Conservation (phyloP, 35 echinoderm and acorn worm genomes). For the Diadema setosum region DNA sequence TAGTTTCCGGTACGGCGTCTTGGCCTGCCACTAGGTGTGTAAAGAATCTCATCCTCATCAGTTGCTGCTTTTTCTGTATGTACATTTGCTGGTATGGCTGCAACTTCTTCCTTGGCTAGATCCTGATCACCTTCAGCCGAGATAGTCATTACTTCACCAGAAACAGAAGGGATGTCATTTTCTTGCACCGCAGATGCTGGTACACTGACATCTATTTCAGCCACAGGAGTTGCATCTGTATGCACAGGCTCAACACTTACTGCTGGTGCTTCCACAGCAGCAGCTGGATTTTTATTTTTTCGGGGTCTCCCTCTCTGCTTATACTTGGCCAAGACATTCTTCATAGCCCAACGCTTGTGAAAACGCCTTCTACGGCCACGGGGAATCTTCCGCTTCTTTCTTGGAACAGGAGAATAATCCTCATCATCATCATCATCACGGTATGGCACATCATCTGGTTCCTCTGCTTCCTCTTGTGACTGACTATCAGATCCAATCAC, state of each 20-base stretch:
- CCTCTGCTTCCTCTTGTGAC: background rate
- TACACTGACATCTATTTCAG: too few relatives aligned
- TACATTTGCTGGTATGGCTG: background rate
- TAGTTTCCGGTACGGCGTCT: conserved; percentile 33
- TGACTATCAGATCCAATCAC: background rate
- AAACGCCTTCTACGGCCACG: background rate
- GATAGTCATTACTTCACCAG: too few relatives aligned
- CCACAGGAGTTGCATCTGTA: background rate
- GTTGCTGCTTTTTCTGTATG: too few relatives aligned
- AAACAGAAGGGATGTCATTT: too few relatives aligned
- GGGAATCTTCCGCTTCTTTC: background rate
- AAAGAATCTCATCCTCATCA: conserved; percentile 24
- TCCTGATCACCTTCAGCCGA: too few relatives aligned
- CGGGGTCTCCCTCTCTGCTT: background rate
- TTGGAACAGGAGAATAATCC: background rate
- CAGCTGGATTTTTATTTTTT: background rate
- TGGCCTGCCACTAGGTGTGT: conserved; percentile 39
- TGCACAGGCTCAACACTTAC: background rate
- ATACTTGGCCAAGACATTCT: background rate
- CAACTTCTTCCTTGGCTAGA: background rate
- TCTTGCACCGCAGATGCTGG: too few relatives aligned
- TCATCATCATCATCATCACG: conserved; percentile 13
- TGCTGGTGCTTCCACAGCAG: background rate
- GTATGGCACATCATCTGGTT: background rate
- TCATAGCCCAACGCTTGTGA: background rate